Percentiles rank a stretch among this genome's conserved stretches.
Conservation (phyloP, 1,140 invertebrate genomes). For the Geopemphigus sp. region DNA sequence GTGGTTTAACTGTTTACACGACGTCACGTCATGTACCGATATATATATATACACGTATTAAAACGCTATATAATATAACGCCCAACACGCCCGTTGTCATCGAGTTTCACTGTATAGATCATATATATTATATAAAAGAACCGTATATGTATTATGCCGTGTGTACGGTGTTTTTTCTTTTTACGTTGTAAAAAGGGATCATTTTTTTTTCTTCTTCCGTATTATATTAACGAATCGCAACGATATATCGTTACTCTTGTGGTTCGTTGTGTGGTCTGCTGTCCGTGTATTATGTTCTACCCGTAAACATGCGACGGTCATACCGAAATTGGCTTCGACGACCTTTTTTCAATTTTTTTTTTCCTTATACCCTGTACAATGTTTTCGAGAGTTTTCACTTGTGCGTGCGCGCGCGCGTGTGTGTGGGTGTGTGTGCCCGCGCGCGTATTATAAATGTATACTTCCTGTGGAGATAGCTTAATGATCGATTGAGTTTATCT, state of each 20-base stretch:
- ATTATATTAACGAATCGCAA: conserved; percentile 27
- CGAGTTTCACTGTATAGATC: too few species aligned
- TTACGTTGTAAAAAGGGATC: not conserved
- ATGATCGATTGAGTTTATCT: conserved; percentile 21
- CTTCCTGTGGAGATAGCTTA: conserved; percentile 34
- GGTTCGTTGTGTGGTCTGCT: conserved; percentile 40
- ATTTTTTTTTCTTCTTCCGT: conserved; percentile 14
- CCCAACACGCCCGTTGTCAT: conserved; percentile 25
- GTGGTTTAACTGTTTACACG: conserved; percentile 19
- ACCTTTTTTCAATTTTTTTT: conserved; percentile 30
- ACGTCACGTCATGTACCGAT: not conserved
- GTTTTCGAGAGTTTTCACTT: conserved; percentile 27
- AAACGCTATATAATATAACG: not conserved
- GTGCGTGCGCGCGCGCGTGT: too few species aligned
- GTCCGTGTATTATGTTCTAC: not conserved
- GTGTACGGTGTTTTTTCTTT: not conserved
- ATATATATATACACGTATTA: not conserved
- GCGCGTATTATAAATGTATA: too few species aligned
- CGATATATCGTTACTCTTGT: not conserved
- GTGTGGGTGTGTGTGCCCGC: too few species aligned
- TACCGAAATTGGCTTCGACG: conserved; percentile 18
- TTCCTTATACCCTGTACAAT: not conserved
- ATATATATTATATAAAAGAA: not conserved
- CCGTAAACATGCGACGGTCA: conserved; percentile 8
- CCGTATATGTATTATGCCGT: not conserved